Evolutionary conservation across 2,888 invertebrate genomes (phyloP).

Genomic region (Heliothis peltigera): DNA sequence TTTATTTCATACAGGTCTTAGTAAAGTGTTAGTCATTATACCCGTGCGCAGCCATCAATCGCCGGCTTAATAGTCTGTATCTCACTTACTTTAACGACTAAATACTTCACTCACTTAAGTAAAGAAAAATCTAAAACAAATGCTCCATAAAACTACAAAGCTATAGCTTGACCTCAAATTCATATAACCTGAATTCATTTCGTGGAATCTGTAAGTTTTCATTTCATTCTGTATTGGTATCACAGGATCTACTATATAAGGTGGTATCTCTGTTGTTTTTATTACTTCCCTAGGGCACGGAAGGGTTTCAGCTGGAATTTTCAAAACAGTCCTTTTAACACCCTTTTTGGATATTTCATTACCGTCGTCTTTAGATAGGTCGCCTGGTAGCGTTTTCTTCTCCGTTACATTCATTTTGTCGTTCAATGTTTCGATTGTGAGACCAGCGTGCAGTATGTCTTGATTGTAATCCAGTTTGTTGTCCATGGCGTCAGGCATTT

Average conservation of each 20-base stretch:
- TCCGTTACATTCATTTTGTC: slow-evolving; percentile 79
- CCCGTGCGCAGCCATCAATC: slow-evolving; percentile 67
- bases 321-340: slow-evolving; percentile 80
- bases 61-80: slow-evolving; percentile 75
- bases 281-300: slow-evolving; percentile 81
- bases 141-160: slow-evolving; percentile 73
- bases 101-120: slow-evolving; percentile 75
- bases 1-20: slow-evolving; percentile 59
- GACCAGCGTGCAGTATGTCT: slow-evolving; percentile 79
- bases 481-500: slow-evolving; percentile 77
- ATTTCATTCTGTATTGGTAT: slow-evolving; percentile 87
- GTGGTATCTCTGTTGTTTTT: slow-evolving; percentile 80
- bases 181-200: slow-evolving; percentile 72
- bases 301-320: slow-evolving; percentile 82
- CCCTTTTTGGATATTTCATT: slow-evolving; percentile 77
- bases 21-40: slow-evolving; percentile 58
- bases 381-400: slow-evolving; percentile 70
- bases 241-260: slow-evolving; percentile 80
- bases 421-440: slow-evolving; percentile 79
- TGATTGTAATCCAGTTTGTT: slow-evolving; percentile 79
- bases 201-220: slow-evolving; percentile 85
- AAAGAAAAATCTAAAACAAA: slow-evolving; percentile 80
- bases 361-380: slow-evolving; percentile 65
- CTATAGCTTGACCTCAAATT: slow-evolving; percentile 60
- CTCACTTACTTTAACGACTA: slow-evolving; percentile 77